phyloP scores from a whole-genome alignment of 2,797 vertebrate species.

The Micrastur ruficollis region DNA sequence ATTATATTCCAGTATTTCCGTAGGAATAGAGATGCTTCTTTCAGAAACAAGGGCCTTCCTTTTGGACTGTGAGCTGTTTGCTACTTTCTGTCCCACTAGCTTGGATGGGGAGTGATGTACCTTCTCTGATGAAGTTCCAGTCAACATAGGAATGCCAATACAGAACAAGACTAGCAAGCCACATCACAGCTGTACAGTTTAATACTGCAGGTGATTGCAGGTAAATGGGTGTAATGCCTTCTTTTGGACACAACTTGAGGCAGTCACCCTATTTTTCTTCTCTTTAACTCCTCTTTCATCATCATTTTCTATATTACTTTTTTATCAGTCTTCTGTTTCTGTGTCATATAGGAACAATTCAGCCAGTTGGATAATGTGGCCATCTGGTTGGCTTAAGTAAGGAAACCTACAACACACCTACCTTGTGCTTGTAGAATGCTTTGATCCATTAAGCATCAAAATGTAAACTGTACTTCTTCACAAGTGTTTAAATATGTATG shows the following conservation, averaged over 20 bases:
- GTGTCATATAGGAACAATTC: not conserved
- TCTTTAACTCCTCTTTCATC: not conserved
- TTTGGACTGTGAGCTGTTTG: not conserved
- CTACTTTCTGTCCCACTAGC: not conserved
- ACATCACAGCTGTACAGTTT: not conserved
- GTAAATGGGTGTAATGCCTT: not conserved
- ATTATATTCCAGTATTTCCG: not conserved
- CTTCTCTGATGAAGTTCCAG: not conserved
- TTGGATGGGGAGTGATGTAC: not conserved
- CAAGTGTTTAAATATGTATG: not conserved
- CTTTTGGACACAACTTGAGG: not conserved
- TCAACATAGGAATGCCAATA: not conserved
- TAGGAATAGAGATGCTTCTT: not conserved
- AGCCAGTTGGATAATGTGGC: not conserved
- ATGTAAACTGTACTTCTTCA: not conserved
- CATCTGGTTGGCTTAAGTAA: not conserved
- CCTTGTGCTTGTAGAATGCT: not conserved
- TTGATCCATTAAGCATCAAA: not conserved
- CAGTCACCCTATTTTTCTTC: not conserved
- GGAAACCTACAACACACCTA: not conserved
- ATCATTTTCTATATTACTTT: not conserved
- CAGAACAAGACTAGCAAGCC: not conserved
- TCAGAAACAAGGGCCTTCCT: not conserved
- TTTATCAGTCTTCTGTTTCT: not conserved
- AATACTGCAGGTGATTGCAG: not conserved